A percentile compares a stretch with the other conserved stretches of the same genome.
Evolutionary conservation across 2,888 invertebrate genomes (phyloP).

Genomic region (Oscheius onirici): DNA sequence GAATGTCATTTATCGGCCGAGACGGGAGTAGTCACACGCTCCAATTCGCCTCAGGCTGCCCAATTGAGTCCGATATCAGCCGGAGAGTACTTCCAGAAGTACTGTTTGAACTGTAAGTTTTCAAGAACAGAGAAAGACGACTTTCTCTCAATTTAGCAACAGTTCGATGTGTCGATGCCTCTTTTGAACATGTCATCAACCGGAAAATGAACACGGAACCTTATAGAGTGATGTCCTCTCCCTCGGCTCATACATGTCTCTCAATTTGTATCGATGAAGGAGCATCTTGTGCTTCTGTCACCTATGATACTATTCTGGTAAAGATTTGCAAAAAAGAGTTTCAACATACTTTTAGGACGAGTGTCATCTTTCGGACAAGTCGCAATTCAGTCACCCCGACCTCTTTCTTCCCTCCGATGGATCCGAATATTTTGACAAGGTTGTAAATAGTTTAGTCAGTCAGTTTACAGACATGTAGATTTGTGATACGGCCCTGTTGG

Average conservation of each 20-base stretch:
- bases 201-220: slow-evolving; percentile 52
- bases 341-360: slow-evolving; percentile 51
- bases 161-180: slow-evolving; percentile 61
- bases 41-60: slow-evolving; percentile 30
- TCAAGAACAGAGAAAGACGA: too few relatives aligned
- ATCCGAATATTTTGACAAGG: slow-evolving; percentile 70
- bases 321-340: not conserved
- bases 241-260: slow-evolving; percentile 58
- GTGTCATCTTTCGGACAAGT: slow-evolving; percentile 64
- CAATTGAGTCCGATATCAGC: slow-evolving; percentile 59
- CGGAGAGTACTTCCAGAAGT: slow-evolving; percentile 68
- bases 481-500: slow-evolving; percentile 13
- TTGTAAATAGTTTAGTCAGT: too few relatives aligned
- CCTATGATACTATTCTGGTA: slow-evolving; percentile 56
- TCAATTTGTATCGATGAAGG: slow-evolving; percentile 60
- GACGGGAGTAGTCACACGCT: slow-evolving; percentile 38
- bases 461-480: not conserved
- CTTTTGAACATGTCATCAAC: slow-evolving; percentile 64
- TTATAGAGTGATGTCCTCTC: slow-evolving; percentile 52
- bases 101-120: slow-evolving; percentile 60
- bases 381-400: slow-evolving; percentile 62
- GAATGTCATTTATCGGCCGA: slow-evolving; percentile 68
- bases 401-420: slow-evolving; percentile 55
- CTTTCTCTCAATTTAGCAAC: slow-evolving; percentile 42
- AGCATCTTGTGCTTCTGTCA: slow-evolving; percentile 70